phyloP scores from a whole-genome alignment of 92 coral and sea anemone species.

The Siderastrea siderea region DNA sequence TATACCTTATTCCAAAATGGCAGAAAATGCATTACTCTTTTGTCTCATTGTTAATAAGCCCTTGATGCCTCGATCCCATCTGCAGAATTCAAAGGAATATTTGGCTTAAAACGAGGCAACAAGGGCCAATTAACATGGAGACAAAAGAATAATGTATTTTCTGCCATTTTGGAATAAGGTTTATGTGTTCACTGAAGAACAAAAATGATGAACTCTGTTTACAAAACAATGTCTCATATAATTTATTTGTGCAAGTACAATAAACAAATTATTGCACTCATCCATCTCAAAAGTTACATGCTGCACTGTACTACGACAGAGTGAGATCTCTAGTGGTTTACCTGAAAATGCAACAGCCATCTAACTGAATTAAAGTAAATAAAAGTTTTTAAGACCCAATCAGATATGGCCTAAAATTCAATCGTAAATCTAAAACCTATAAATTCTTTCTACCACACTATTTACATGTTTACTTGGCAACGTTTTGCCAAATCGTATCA shows the following conservation, averaged over 20 bases:
- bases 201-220: background rate
- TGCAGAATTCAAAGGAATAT: too few relatives aligned
- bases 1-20: too few relatives aligned
- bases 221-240: conserved; percentile 12
- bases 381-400: background rate
- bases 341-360: background rate
- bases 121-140: too few relatives aligned
- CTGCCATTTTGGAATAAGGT: background rate
- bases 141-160: too few relatives aligned
- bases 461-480: background rate
- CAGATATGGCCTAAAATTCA: conserved; percentile 13
- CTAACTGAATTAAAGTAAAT: background rate
- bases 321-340: background rate
- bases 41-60: too few relatives aligned
- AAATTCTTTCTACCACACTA: background rate
- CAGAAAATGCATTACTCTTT: too few relatives aligned
- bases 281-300: background rate
- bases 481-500: background rate
- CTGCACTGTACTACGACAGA: background rate
- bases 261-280: background rate
- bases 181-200: background rate
- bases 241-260: conserved; percentile 31
- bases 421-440: background rate
- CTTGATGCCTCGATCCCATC: too few relatives aligned
- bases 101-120: too few relatives aligned